Conservation (phyloP, 2,888 invertebrate genomes). For the Aproaerema taeniolella region DNA sequence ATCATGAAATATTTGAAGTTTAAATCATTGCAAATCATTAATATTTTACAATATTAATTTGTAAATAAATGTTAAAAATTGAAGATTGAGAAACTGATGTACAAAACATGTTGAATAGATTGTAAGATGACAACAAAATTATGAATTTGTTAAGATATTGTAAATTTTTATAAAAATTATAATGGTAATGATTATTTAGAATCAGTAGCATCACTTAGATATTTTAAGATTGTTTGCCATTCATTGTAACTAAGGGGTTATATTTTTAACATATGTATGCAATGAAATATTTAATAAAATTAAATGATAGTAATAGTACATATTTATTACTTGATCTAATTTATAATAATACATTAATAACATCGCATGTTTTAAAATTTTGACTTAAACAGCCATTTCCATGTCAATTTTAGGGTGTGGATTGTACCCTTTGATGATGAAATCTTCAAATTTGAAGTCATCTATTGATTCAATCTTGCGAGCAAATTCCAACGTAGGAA, state of each 20-base stretch:
- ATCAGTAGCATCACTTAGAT: constrained; percentile 38
- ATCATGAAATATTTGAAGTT: neutral
- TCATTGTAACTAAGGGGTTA: constrained; percentile 42
- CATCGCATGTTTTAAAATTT: neutral
- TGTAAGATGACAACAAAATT: constrained; percentile 40
- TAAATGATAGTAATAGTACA: constrained; percentile 18
- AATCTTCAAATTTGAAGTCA: constrained; percentile 92
- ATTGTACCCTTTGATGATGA: constrained; percentile 88
- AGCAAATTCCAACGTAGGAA: constrained; percentile 88
- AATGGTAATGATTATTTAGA: constrained; percentile 30
- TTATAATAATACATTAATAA: neutral
- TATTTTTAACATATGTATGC: constrained; percentile 38
- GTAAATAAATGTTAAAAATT: constrained; percentile 8
- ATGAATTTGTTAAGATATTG: constrained; percentile 52
- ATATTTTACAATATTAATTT: neutral
- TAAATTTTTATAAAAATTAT: constrained; percentile 44
- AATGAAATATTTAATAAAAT: constrained; percentile 34
- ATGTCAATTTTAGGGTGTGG: constrained; percentile 94
- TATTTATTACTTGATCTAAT: neutral
- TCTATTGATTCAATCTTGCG: constrained; percentile 87
- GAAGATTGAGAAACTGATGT: constrained; percentile 32
- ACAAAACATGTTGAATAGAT: constrained; percentile 49
- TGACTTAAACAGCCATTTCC: constrained; percentile 89
- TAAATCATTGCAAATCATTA: constrained; percentile 7
- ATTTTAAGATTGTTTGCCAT: constrained; percentile 50